A percentile compares a stretch with the other conserved stretches of the same genome.
Evolutionary conservation across 2,888 invertebrate species (phyloP).

Genomic region (Suillia variegata): DNA sequence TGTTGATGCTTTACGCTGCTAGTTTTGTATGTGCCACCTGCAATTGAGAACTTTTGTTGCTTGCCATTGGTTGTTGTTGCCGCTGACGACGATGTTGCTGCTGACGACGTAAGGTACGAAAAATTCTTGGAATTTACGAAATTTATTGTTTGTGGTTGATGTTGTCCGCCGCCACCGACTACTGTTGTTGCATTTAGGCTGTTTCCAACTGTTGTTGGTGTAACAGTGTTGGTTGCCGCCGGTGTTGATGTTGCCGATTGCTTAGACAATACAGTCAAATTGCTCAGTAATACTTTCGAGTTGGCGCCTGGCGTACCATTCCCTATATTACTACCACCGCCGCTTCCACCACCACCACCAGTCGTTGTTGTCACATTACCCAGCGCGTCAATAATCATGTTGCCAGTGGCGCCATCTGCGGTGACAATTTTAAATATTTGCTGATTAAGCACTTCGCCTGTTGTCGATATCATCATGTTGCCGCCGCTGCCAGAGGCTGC

Average conservation of each 20-base stretch:
- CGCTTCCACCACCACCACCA: slow-evolving; percentile 21
- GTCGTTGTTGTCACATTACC: slow-evolving; percentile 37
- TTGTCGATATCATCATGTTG: slow-evolving; percentile 45
- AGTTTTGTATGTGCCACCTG: not conserved
- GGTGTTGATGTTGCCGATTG: slow-evolving; percentile 37
- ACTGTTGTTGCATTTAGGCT: slow-evolving; percentile 19
- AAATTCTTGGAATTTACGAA: slow-evolving; percentile 51
- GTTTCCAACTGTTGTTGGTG: slow-evolving; percentile 15
- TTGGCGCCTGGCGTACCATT: slow-evolving; percentile 38
- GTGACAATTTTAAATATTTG: slow-evolving; percentile 60
- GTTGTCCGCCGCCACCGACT: slow-evolving; percentile 16
- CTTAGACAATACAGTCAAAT: slow-evolving; percentile 58
- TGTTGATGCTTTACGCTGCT: slow-evolving; percentile 10
- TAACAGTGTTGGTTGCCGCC: too few relatives aligned
- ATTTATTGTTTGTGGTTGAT: slow-evolving; percentile 47
- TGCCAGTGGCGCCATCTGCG: slow-evolving; percentile 57
- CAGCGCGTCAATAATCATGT: slow-evolving; percentile 55
- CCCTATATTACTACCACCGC: slow-evolving; percentile 17
- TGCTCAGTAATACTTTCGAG: slow-evolving; percentile 58
- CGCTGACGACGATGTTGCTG: slow-evolving; percentile 25
- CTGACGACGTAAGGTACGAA: slow-evolving; percentile 52
- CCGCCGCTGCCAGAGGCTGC: too few relatives aligned
- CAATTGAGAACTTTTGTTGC: not conserved
- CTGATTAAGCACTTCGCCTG: slow-evolving; percentile 55
- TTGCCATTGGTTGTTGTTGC: slow-evolving; percentile 7